Conservation (phyloP, 2,113 vertebrate species). For the Hypocryptadius cinnamomeus region DNA sequence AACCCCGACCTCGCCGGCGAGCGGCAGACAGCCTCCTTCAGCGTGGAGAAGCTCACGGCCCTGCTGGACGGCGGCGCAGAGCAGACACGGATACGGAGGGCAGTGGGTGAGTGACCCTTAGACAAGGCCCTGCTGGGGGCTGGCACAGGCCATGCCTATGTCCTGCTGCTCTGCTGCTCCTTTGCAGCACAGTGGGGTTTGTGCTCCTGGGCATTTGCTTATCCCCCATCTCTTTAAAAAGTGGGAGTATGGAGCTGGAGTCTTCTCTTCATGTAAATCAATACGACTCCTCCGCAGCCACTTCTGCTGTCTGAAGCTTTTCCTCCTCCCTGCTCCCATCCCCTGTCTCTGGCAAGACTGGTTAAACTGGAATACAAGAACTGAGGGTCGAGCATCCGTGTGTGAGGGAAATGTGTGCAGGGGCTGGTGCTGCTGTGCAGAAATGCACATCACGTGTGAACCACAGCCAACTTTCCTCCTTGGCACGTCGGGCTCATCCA, state of each 20-base stretch:
- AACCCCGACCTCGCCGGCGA: conserved; percentile 67
- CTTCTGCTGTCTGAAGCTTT: not conserved
- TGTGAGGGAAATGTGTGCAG: accelerated
- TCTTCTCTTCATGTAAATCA: not conserved
- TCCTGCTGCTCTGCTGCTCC: not conserved
- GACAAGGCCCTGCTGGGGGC: accelerated
- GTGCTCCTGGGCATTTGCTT: not conserved
- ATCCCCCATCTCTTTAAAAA: not conserved
- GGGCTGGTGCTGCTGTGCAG: not conserved
- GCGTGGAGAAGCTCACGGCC: conserved; percentile 63
- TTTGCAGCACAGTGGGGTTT: not conserved
- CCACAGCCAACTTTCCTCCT: not conserved
- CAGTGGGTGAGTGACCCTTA: conserved; percentile 62
- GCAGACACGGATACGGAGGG: conserved; percentile 45
- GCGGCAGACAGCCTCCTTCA: conserved; percentile 51
- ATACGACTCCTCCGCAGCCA: accelerated
- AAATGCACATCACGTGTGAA: not conserved
- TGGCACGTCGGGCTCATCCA: not conserved
- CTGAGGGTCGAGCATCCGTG: not conserved
- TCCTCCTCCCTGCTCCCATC: not conserved
- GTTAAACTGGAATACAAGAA: not conserved
- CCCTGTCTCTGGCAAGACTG: not conserved
- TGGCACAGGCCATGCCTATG: accelerated
- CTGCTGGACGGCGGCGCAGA: conserved; percentile 47
- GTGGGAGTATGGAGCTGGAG: not conserved